phyloP scores from a whole-genome alignment of 1,140 invertebrate species.

The Berghia stephanieae region DNA sequence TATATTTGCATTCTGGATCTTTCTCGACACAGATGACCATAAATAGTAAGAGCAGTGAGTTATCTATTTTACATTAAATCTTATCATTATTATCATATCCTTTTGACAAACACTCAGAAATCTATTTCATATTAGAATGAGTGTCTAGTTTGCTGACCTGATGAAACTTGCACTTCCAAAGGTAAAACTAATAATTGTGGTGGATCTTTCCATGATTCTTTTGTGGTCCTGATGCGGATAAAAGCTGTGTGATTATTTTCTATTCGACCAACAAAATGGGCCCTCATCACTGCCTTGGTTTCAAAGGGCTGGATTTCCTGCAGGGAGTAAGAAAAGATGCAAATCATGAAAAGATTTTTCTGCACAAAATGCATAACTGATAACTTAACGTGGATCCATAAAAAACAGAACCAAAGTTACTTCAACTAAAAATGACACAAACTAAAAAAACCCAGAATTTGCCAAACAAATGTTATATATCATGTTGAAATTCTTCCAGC shows the following conservation, averaged over 20 bases:
- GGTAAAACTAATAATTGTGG: constrained; percentile 76
- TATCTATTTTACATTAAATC: too few species aligned
- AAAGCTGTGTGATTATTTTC: constrained; percentile 86
- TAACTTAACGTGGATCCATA: too few species aligned
- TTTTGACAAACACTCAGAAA: too few species aligned
- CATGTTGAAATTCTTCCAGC: too few species aligned
- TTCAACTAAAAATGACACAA: neutral
- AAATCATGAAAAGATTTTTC: too few species aligned
- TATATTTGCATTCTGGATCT: too few species aligned
- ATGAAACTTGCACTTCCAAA: constrained; percentile 86
- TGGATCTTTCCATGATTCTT: constrained; percentile 72
- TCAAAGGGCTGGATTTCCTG: constrained; percentile 86
- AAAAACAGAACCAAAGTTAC: neutral
- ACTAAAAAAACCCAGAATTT: neutral
- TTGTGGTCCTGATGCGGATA: constrained; percentile 81
- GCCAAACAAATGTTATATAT: too few species aligned
- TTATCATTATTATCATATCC: too few species aligned
- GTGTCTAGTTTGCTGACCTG: constrained; percentile 66
- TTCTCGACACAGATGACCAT: too few species aligned
- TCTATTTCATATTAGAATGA: too few species aligned
- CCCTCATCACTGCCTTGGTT: constrained; percentile 87
- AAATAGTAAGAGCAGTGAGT: too few species aligned
- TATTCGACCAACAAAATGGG: constrained; percentile 80
- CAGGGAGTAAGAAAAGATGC: constrained; percentile 31
- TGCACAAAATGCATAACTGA: too few species aligned